A percentile compares a stretch with the other conserved stretches of the same genome.
These are phyloP conservation scores for Zaprionus tsacasi DNA, from an alignment of 1,140 invertebrate species.

Conservation along the genomic window DNA sequence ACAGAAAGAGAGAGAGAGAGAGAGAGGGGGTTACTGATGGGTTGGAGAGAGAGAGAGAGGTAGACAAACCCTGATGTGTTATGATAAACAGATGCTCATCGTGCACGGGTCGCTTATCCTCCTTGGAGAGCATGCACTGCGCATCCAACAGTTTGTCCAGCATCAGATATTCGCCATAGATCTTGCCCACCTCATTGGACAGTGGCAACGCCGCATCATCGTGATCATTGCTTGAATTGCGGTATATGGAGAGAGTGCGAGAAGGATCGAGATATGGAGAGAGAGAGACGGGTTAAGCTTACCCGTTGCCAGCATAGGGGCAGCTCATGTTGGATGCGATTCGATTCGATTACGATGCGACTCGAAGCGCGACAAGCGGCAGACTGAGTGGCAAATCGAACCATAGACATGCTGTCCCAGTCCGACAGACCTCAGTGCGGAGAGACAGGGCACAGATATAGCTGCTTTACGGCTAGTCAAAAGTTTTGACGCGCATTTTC, in stretches of 20 bases:
- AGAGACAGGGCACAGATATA: neutral
- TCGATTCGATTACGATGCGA: conserved; percentile 24
- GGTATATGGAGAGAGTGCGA: no score
- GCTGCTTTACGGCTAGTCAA: neutral
- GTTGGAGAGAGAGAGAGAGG: neutral
- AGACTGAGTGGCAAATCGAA: conserved; percentile 30
- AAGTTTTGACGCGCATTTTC: neutral
- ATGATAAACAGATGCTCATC: conserved; percentile 99
- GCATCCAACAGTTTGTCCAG: conserved; percentile 95
- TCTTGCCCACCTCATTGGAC: conserved; percentile 88
- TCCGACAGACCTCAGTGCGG: neutral
- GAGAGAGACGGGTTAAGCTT: conserved; percentile 4
- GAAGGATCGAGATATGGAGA: no score
- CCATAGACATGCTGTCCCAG: neutral
- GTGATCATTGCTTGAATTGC: conserved; percentile 59
- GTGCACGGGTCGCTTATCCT: conserved; percentile 91
- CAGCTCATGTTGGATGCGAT: conserved; percentile 65
- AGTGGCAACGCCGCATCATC: conserved; percentile 81
- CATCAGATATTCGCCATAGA: conserved; percentile 94
- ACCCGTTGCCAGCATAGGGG: conserved; percentile 72
- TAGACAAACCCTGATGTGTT: conserved; percentile 96
- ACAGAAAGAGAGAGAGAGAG: conserved; percentile 67
- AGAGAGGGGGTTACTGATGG: conserved; percentile 25
- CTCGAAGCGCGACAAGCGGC: conserved; percentile 42
- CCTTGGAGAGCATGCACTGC: conserved; percentile 92